Evolutionary conservation across 2,888 invertebrate genomes (phyloP).

Genomic region (Macrosiphum euphorbiae): DNA sequence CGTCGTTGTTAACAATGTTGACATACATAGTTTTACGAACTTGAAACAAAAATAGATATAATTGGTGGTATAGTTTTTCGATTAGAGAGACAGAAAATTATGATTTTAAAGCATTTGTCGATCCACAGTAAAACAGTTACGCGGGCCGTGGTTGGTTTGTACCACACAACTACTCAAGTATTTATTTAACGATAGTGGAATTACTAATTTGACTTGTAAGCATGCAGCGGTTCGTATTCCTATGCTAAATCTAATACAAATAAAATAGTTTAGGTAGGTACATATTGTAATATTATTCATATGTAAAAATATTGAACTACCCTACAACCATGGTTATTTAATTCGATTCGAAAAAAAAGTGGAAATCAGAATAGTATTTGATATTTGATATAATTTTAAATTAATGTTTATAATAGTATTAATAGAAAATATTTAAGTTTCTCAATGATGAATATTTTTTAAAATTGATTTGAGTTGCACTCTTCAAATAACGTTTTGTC

Average conservation of each 20-base stretch:
- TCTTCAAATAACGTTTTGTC: neutral
- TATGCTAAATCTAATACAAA: neutral
- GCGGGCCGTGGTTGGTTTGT: neutral
- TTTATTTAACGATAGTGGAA: neutral
- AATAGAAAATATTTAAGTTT: neutral
- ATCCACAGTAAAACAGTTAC: neutral
- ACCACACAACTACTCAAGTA: neutral
- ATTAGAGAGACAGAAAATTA: neutral
- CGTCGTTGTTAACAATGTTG: too few relatives aligned
- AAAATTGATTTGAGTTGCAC: neutral
- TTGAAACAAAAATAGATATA: neutral
- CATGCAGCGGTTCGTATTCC: neutral
- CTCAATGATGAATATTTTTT: neutral
- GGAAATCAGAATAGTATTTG: neutral
- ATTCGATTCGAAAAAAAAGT: neutral
- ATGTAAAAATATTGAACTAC: neutral
- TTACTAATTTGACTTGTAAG: neutral
- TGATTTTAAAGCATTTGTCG: neutral
- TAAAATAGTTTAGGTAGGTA: neutral
- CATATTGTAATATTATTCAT: neutral
- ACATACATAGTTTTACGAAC: too few relatives aligned
- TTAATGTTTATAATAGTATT: neutral
- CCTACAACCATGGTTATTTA: neutral
- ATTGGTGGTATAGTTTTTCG: neutral
- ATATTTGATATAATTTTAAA: neutral